These are phyloP conservation scores for Acyrthosiphon pisum DNA, from an alignment of 1,140 invertebrate species.

Conservation along the genomic window DNA sequence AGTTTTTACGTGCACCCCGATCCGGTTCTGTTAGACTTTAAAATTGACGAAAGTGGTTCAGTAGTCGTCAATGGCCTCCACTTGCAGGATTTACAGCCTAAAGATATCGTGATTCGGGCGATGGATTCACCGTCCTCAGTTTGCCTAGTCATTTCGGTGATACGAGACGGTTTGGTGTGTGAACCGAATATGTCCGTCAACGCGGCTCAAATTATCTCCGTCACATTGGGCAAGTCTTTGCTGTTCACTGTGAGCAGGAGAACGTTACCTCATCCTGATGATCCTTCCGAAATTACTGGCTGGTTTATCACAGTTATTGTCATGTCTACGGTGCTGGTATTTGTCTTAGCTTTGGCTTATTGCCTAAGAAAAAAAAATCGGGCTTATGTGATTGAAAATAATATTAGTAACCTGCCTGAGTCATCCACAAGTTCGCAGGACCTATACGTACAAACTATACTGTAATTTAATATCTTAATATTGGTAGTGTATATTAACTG, in stretches of 20 bases:
- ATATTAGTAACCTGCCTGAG: too few relatives aligned
- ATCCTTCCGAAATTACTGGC: not conserved
- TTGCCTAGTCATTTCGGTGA: not conserved
- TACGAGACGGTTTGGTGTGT: not conserved
- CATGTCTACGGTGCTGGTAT: too few relatives aligned
- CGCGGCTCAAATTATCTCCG: not conserved
- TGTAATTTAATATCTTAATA: too few relatives aligned
- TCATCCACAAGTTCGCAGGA: too few relatives aligned
- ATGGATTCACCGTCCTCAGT: not conserved
- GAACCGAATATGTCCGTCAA: not conserved
- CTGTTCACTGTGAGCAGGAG: not conserved
- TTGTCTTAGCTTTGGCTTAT: too few relatives aligned
- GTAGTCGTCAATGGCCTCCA: not conserved
- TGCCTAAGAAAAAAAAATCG: too few relatives aligned
- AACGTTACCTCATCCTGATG: too few relatives aligned
- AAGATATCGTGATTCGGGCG: not conserved
- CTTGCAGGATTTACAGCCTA: not conserved
- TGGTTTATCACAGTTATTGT: not conserved
- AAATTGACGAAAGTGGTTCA: not conserved
- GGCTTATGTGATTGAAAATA: not conserved
- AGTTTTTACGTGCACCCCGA: not conserved
- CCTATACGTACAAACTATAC: too few relatives aligned
- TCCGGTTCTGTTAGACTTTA: not conserved
- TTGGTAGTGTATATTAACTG: too few relatives aligned
- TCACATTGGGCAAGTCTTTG: not conserved